Conservation (phyloP, 1,140 invertebrate species). For the Ostrea edulis region DNA sequence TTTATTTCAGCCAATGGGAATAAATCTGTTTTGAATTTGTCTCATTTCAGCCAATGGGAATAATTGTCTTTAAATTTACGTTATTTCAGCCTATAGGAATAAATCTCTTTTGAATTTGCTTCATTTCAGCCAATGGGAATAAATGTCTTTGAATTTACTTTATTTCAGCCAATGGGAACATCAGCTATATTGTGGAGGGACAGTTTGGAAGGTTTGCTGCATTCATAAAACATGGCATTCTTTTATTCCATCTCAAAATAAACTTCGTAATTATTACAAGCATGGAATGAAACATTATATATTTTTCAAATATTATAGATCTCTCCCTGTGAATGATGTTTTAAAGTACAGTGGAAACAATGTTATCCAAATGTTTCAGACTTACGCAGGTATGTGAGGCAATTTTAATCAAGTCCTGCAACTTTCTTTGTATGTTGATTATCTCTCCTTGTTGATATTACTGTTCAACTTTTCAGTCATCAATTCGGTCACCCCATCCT, state of each 20-base stretch:
- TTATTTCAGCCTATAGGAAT: neutral
- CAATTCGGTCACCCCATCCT: constrained; percentile 14
- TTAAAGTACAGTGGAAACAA: neutral
- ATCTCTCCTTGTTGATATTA: too few relatives aligned
- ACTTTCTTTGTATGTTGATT: too few relatives aligned
- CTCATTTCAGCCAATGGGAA: too few relatives aligned
- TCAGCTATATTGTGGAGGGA: constrained; percentile 31
- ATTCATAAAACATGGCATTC: too few relatives aligned
- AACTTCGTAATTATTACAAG: neutral
- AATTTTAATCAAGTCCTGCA: too few relatives aligned
- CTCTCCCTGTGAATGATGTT: neutral
- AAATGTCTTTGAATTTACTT: neutral
- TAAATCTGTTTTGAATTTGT: too few relatives aligned
- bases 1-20: too few relatives aligned
- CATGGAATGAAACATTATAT: neutral
- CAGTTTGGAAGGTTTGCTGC: constrained; percentile 1
- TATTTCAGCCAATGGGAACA: constrained; percentile 10
- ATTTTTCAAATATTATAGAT: constrained; percentile 14
- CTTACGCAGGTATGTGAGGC: constrained; percentile 30
- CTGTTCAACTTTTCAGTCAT: neutral
- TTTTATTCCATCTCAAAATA: neutral
- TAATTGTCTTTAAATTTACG: neutral
- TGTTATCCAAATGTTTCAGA: constrained; percentile 38
- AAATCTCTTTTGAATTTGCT: neutral
- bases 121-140: neutral